Percentiles rank a stretch among this genome's conserved stretches.
Evolutionary conservation across 2,888 invertebrate genomes (phyloP).

Genomic region (Aphodius sticticus): DNA sequence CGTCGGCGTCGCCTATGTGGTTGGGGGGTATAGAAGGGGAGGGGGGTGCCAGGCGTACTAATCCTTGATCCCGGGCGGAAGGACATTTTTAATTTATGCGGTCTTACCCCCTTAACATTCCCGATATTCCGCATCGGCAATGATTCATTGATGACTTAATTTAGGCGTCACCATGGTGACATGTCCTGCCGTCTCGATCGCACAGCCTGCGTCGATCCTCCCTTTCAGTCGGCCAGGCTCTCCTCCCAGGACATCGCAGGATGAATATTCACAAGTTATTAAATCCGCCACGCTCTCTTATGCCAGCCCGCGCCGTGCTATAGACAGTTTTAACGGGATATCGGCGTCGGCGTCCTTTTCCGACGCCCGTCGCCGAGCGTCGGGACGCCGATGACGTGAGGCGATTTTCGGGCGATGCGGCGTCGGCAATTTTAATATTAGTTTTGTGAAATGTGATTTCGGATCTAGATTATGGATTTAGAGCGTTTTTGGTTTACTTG

Average conservation of each 20-base stretch:
- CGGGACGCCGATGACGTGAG: conserved; percentile 27
- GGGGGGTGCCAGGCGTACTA: neutral
- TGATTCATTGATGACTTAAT: conserved; percentile 51
- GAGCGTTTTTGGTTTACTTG: conserved; percentile 52
- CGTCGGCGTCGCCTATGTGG: neutral
- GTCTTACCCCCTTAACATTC: conserved; percentile 46
- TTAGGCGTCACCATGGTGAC: conserved; percentile 47
- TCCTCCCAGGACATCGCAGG: conserved; percentile 49
- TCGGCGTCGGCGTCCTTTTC: conserved; percentile 26
- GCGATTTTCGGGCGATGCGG: conserved; percentile 20
- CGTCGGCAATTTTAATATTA: conserved; percentile 49
- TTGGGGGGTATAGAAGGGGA: neutral
- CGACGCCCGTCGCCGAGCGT: conserved; percentile 7
- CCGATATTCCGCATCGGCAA: conserved; percentile 49
- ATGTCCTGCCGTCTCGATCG: conserved; percentile 39
- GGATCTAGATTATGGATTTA: conserved; percentile 55
- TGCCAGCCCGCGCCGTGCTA: conserved; percentile 37
- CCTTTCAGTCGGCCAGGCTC: conserved; percentile 32
- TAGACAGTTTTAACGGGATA: conserved; percentile 18
- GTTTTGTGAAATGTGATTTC: conserved; percentile 55
- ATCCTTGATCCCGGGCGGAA: conserved; percentile 18
- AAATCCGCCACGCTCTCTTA: conserved; percentile 60
- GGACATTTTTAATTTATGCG: conserved; percentile 48
- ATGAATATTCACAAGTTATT: conserved; percentile 63
- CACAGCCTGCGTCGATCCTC: conserved; percentile 23